Evolutionary conservation across 2,888 invertebrate species (phyloP), one percentile per base, ranked within the genome.

Genomic region (Mechanitis mazaeus): DNA sequence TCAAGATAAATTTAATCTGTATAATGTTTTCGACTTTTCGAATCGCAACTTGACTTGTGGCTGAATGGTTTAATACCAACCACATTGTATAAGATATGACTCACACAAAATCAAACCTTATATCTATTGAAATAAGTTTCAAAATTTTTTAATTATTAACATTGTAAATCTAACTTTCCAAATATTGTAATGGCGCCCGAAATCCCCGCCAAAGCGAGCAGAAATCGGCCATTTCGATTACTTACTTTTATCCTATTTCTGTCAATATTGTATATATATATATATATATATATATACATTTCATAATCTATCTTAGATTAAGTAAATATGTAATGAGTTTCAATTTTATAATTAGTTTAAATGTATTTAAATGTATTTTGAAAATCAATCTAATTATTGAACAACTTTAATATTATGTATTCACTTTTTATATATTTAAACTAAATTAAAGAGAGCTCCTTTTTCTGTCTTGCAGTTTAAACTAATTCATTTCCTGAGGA

Each of bases 1-100:
- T 78, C 74, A 68, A 33, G 58, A 56, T 68, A 76, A 75, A 81
- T 83, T 84, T 81, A 84, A 84, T 84, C 82, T 81, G 77, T 82
- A 77, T 83, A 83, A 84, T 83, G 84, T 81, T 83, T 83, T 77
- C 78, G 79, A 83, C 81, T 83, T 83, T 83, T 77, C 78, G 79
- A 83, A 82, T 83, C 80, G 77, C 79, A 77, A 79, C 81, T 81
- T 83, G 82, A 80, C 83, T 83, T 83, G 83, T 78, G 80, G 81
- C 77, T 72, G 73, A 72, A 72, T 73, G 69, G 70, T 70, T 75
- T 78, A 75, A 72, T 68, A 70, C 65, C 67, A 47, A 68, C 75
- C 68, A 74, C 61, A 55, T 67, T 72, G 54, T 62, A 38, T 64
- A 69, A 42, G 58, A 33, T 11, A 46, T 1, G 3, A 38, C 33